Evolutionary conservation across 35 echinoderm and acorn worm genomes (phyloP), one percentile per base, ranked within the genome.

Genomic region (Eucidaris tribuloides): DNA sequence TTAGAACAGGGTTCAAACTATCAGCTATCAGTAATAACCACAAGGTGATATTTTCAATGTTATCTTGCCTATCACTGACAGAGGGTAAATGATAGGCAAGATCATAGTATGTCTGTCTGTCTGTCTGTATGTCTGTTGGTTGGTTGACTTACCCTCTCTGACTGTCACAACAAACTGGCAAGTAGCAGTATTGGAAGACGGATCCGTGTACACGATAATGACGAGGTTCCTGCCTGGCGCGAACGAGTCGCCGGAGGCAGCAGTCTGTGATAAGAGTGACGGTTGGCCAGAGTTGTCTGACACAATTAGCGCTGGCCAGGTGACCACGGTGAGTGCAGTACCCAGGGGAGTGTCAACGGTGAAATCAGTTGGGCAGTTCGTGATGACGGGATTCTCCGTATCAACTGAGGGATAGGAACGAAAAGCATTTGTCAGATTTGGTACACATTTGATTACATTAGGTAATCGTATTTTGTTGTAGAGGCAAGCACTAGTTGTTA

Each of bases 341-440:
- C 80, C 80, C 7, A 83, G 58, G 29, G 59, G 80, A 4, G 43
- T 83, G 59, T 63, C 50, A 22, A 63, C 56, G 39, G n/a, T 65
- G 80, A 83, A 64, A 9, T 65, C 80, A 0, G 57, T 42, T 24
- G 80, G 58, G 43, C 80, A 83, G 59, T 86, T 77, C 44, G 84
- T 34, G 77, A 92, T 82, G 50, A 78, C 70, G 0, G 90, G 90
- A 19, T 61, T 61, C 79, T 63, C 86, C 14, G 62, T 60, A 64
- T 92, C 90, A 63, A 46, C 90, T 58, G 40, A 32, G 68, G 28
- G 37, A 43, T 2, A 64, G 60, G 13, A 0, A 31, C 19, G 11
- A 31, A 64, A 52, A 52, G 48, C n/a, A 11, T 52, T 52, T 52
- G n/a, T n/a, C n/a, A n/a, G n/a, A n/a, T n/a, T n/a, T n/a, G n/a